Conservation (phyloP, 2,888 invertebrate species). For the Morinoia aosen region DNA sequence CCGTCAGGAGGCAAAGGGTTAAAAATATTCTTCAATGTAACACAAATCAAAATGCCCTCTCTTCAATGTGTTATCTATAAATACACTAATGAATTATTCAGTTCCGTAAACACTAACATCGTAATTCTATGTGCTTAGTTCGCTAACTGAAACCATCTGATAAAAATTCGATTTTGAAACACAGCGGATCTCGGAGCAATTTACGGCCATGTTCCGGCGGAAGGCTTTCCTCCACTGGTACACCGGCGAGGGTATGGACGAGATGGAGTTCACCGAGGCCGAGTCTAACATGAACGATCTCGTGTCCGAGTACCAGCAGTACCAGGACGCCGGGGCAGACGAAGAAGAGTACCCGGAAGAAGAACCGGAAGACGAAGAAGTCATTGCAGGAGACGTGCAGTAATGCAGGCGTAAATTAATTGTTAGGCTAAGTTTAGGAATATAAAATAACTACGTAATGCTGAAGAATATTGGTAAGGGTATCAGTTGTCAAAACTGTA, state of each 20-base stretch:
- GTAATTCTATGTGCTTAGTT: no score
- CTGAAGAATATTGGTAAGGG: not conserved
- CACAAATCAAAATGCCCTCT: no score
- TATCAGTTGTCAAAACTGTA: not conserved
- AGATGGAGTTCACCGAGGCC: conserved; percentile 71
- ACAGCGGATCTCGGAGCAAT: conserved; percentile 79
- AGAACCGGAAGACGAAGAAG: conserved; percentile 57
- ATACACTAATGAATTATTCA: no score
- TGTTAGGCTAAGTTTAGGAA: not conserved
- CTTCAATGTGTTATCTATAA: no score
- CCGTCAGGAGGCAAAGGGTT: no score
- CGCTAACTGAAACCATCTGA: no score
- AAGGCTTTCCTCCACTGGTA: conserved; percentile 77
- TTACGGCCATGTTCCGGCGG: conserved; percentile 82
- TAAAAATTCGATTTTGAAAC: not conserved
- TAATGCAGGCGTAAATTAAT: not conserved
- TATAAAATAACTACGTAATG: not conserved
- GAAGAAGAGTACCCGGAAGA: conserved; percentile 70
- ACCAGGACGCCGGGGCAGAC: conserved; percentile 70
- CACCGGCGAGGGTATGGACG: conserved; percentile 77
- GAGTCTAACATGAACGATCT: conserved; percentile 76
- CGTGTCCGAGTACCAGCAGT: conserved; percentile 73
- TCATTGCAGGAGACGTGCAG: not conserved
- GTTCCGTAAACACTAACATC: no score
- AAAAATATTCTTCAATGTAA: no score